Evolutionary conservation across 2,113 vertebrate species (phyloP).

Genomic region (Peromyscus leucopus): DNA sequence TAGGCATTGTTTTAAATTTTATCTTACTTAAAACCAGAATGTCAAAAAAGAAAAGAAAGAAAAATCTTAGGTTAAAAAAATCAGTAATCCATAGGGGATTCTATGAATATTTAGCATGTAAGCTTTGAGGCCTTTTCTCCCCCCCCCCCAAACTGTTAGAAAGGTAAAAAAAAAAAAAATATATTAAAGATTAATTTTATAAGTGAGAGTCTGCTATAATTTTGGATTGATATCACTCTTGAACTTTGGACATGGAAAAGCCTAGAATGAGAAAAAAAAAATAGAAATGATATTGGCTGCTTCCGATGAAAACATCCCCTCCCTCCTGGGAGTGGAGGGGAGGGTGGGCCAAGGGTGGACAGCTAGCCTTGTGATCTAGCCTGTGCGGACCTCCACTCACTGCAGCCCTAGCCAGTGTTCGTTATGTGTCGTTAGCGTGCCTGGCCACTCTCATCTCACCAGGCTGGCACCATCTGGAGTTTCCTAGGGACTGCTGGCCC

Average conservation of each 20-base stretch:
- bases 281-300: slow-evolving; percentile 7
- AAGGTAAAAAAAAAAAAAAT: neutral
- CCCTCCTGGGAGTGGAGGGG: neutral
- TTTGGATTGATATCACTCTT: neutral
- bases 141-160: neutral
- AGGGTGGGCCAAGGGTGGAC: neutral
- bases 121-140: neutral
- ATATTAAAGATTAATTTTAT: neutral
- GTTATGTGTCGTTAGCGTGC: neutral
- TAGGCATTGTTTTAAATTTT: slow-evolving; percentile 3
- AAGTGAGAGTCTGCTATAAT: neutral
- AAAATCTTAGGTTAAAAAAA: slow-evolving; percentile 9
- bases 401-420: neutral
- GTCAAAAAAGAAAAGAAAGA: neutral
- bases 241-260: slow-evolving; percentile 16
- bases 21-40: slow-evolving; percentile 21
- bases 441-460: neutral
- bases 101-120: neutral
- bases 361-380: neutral
- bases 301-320: slow-evolving; percentile 26
- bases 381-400: slow-evolving; percentile 12
- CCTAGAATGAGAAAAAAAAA: neutral
- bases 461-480: neutral
- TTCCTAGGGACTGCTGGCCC: neutral
- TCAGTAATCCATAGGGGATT: neutral